These are phyloP conservation scores for Caerostris darwini DNA, from an alignment of 1,140 invertebrate genomes.

Conservation along the genomic window DNA sequence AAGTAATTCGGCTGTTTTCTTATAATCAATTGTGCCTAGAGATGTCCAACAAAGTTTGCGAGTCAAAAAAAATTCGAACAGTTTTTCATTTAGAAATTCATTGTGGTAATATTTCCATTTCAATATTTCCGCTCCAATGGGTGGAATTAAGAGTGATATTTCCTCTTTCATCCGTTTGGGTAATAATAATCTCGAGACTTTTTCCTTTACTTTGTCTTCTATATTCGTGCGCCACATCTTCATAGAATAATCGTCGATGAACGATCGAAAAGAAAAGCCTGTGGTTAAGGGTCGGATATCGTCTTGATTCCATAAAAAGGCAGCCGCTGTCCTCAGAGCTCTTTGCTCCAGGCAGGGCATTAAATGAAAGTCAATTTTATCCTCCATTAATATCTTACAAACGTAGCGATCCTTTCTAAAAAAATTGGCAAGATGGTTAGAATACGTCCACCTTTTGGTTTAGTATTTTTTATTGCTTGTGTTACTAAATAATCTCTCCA, in stretches of 20 bases:
- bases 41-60: constrained; percentile 36
- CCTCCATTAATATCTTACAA: too few species aligned
- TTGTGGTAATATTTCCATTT: background rate
- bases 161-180: background rate
- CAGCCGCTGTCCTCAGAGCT: background rate
- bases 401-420: too few species aligned
- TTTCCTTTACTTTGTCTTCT: background rate
- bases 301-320: background rate
- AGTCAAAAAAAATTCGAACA: background rate
- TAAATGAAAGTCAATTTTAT: too few species aligned
- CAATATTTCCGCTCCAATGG: background rate
- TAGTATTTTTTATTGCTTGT: too few species aligned
- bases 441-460: too few species aligned
- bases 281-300: background rate
- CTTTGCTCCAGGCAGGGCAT: too few species aligned
- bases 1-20: constrained; percentile 54
- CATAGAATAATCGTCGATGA: background rate
- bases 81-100: background rate
- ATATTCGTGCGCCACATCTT: background rate
- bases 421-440: too few species aligned
- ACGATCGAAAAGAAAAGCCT: background rate
- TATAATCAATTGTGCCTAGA: constrained; percentile 28
- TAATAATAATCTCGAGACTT: background rate
- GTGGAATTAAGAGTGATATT: background rate
- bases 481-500: too few species aligned